Evolutionary conservation across 2,113 vertebrate genomes (phyloP).

Genomic region (Bostrychus sinensis): DNA sequence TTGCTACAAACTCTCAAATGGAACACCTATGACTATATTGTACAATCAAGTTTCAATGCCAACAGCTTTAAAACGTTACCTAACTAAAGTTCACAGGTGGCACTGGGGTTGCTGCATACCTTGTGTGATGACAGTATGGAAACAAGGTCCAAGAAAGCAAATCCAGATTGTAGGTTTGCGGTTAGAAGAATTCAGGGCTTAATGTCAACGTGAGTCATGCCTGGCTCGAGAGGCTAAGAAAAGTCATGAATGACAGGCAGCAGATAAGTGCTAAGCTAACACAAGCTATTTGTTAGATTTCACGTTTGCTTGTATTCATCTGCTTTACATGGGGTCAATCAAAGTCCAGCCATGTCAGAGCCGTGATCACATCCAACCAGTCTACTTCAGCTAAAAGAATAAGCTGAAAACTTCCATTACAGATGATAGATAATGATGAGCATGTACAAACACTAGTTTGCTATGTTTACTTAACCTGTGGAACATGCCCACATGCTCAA

Average conservation of each 20-base stretch:
- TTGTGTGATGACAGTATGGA: not conserved
- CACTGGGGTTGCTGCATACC: not conserved
- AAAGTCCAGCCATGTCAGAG: conserved; percentile 24
- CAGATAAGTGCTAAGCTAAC: conserved; percentile 50
- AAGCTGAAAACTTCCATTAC: not conserved
- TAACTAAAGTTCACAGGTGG: no score
- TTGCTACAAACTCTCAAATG: no score
- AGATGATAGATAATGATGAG: conserved; percentile 10
- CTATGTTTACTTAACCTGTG: conserved; percentile 18
- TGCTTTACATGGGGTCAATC: conserved; percentile 21
- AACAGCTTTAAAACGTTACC: not conserved
- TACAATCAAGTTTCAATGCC: no score
- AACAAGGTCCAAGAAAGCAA: conserved; percentile 13
- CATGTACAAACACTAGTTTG: not conserved
- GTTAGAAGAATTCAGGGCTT: conserved; percentile 33
- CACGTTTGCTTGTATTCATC: conserved; percentile 10
- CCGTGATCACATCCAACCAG: not conserved
- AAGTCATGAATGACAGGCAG: conserved; percentile 43
- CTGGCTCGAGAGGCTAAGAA: conserved; percentile 42
- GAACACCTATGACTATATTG: no score
- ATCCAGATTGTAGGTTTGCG: conserved; percentile 1
- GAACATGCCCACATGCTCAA: not conserved
- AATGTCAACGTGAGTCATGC: conserved; percentile 29
- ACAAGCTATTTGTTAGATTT: conserved; percentile 35
- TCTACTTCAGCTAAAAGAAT: not conserved